Evolutionary conservation across 1,140 invertebrate genomes (phyloP).

Genomic region (Drosophila parvula): DNA sequence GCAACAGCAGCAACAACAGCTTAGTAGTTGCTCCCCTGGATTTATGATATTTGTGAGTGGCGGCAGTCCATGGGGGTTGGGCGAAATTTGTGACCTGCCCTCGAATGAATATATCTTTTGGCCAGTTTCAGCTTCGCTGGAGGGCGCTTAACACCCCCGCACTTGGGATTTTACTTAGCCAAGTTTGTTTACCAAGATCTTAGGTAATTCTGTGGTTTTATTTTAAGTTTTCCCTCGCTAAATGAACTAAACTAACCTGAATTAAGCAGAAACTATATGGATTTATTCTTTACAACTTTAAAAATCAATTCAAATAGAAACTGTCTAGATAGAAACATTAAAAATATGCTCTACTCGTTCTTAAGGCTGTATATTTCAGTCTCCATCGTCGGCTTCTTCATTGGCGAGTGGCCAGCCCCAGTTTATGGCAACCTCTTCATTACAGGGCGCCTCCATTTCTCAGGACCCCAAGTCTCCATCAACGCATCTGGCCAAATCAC

Average conservation of each 20-base stretch:
- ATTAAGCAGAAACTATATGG: not conserved
- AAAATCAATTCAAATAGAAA: not conserved
- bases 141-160: constrained; percentile 8
- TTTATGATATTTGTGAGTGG: constrained; percentile 57
- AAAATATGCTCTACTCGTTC: too few species aligned
- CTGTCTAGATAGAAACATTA: too few species aligned
- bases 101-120: constrained; percentile 25
- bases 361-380: not conserved
- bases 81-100: constrained; percentile 20
- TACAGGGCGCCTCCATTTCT: constrained; percentile 12
- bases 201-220: not conserved
- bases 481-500: constrained; percentile 18
- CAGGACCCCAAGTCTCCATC: not conserved
- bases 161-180: constrained; percentile 11
- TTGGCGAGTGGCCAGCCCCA: constrained; percentile 5
- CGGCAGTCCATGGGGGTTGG: constrained; percentile 6
- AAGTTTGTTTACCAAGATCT: not conserved
- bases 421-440: constrained; percentile 19
- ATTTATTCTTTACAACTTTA: not conserved
- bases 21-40: constrained; percentile 52
- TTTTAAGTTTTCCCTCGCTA: not conserved
- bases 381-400: not conserved
- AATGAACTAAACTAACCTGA: not conserved
- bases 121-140: not conserved
- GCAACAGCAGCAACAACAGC: constrained; percentile 36